These are phyloP conservation scores for Hyles vespertilio DNA, from an alignment of 1,140 invertebrate genomes.

Conservation along the genomic window DNA sequence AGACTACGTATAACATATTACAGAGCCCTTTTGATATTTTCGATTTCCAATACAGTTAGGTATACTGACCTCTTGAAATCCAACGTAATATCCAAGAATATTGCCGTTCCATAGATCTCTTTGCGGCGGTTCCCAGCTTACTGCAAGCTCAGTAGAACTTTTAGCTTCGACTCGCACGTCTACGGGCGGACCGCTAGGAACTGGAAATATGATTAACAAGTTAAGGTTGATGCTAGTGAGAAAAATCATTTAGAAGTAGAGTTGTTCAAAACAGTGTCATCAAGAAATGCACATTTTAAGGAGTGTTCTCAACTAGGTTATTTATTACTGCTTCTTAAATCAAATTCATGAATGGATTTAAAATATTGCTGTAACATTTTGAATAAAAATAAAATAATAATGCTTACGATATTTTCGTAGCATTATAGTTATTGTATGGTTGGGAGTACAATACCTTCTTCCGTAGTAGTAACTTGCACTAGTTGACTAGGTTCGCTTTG, in stretches of 20 bases:
- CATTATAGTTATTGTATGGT: background rate
- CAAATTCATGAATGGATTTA: too few relatives aligned
- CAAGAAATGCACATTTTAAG: too few relatives aligned
- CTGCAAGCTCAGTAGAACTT: constrained; percentile 91
- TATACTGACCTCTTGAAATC: constrained; percentile 84
- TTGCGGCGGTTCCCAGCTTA: constrained; percentile 93
- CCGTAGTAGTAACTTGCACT: constrained; percentile 86
- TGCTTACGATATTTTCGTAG: too few relatives aligned
- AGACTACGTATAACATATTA: too few relatives aligned
- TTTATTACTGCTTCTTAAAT: too few relatives aligned
- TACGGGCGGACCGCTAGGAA: constrained; percentile 89
- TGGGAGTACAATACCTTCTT: constrained; percentile 79
- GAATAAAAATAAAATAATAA: too few relatives aligned
- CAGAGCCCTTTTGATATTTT: too few relatives aligned
- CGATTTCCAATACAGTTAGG: too few relatives aligned
- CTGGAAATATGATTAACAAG: constrained; percentile 64
- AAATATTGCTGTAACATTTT: too few relatives aligned
- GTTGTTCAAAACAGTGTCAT: too few relatives aligned
- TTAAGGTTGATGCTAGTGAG: background rate
- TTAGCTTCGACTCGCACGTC: constrained; percentile 91
- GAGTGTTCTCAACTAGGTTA: too few relatives aligned
- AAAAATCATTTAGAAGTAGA: too few relatives aligned
- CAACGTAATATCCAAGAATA: constrained; percentile 94
- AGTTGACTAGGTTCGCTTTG: constrained; percentile 91
- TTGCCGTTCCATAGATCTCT: constrained; percentile 93